phyloP scores from a whole-genome alignment of 2,113 vertebrate genomes.

The Bambusicola thoracicus region DNA sequence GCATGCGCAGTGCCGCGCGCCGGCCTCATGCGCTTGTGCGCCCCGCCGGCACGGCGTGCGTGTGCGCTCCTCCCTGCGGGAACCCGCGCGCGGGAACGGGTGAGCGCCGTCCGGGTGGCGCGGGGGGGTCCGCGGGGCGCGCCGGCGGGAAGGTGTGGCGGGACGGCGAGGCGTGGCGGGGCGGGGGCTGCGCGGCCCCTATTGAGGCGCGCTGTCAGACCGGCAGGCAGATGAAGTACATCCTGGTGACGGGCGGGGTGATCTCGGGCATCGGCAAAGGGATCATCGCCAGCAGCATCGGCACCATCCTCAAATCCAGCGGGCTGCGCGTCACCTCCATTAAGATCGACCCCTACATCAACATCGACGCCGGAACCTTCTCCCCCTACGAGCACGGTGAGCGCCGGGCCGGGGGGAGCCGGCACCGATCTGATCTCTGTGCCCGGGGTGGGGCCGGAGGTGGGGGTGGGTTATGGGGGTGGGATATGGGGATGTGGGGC shows the following conservation, averaged over 20 bases:
- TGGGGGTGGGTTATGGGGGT: too few relatives aligned
- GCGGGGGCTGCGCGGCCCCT: too few relatives aligned
- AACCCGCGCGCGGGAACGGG: too few relatives aligned
- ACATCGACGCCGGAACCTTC: constrained; percentile 96
- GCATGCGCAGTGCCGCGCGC: not conserved
- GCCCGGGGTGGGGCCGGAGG: too few relatives aligned
- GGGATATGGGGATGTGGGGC: too few relatives aligned
- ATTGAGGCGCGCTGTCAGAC: too few relatives aligned
- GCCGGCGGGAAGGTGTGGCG: too few relatives aligned
- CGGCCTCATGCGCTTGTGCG: not conserved
- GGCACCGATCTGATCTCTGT: too few relatives aligned
- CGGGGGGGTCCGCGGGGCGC: too few relatives aligned
- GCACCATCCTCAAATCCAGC: constrained; percentile 95
- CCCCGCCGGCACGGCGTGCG: not conserved
- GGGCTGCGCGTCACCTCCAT: constrained; percentile 94
- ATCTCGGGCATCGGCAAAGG: constrained; percentile 98
- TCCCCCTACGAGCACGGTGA: constrained; percentile 96
- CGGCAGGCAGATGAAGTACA: constrained; percentile 91
- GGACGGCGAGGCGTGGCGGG: too few relatives aligned
- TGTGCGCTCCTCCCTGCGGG: not conserved
- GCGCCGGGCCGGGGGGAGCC: not conserved
- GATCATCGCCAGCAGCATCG: constrained; percentile 97
- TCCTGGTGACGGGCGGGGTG: constrained; percentile 96
- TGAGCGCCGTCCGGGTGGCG: too few relatives aligned
- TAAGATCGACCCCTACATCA: constrained; percentile 98